These are phyloP conservation scores for Oryzias javanicus DNA, from an alignment of 2,113 vertebrate species.

Conservation along the genomic window DNA sequence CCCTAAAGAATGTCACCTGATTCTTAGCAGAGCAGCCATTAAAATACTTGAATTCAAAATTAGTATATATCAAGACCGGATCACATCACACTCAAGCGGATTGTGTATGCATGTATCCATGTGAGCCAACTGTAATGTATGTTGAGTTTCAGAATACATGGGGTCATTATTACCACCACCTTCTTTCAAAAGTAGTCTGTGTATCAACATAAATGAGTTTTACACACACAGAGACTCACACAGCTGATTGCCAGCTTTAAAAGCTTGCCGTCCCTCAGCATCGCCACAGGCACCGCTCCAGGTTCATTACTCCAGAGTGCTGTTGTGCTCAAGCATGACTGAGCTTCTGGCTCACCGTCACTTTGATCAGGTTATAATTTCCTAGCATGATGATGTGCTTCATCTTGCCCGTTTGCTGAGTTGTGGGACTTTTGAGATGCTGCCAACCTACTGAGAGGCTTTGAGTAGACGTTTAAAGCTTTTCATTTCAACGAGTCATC, in stretches of 20 bases:
- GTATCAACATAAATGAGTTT: constrained; percentile 12
- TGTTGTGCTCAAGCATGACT: constrained; percentile 52
- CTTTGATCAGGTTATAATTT: constrained; percentile 56
- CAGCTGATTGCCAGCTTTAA: constrained; percentile 57
- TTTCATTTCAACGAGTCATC: not conserved
- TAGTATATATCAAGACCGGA: too few species aligned
- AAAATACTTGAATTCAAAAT: too few species aligned
- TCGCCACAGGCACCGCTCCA: constrained; percentile 61
- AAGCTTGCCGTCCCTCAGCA: constrained; percentile 51
- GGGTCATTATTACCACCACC: too few species aligned
- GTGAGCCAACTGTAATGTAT: too few species aligned
- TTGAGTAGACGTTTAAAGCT: constrained; percentile 6
- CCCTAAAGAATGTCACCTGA: too few species aligned
- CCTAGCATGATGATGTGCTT: constrained; percentile 41
- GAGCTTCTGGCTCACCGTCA: constrained; percentile 42
- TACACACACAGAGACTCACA: constrained; percentile 25
- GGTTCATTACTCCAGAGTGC: constrained; percentile 67
- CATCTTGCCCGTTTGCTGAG: constrained; percentile 27
- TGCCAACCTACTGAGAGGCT: constrained; percentile 25
- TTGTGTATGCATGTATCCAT: too few species aligned
- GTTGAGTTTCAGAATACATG: too few species aligned
- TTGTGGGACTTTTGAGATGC: constrained; percentile 17
- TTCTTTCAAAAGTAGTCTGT: constrained; percentile 21
- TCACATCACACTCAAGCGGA: too few species aligned
- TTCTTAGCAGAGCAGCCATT: too few species aligned